Evolutionary conservation across 2,888 invertebrate species (phyloP), one percentile per base, ranked within the genome.

Genomic region (Margaritifera margaritifera): DNA sequence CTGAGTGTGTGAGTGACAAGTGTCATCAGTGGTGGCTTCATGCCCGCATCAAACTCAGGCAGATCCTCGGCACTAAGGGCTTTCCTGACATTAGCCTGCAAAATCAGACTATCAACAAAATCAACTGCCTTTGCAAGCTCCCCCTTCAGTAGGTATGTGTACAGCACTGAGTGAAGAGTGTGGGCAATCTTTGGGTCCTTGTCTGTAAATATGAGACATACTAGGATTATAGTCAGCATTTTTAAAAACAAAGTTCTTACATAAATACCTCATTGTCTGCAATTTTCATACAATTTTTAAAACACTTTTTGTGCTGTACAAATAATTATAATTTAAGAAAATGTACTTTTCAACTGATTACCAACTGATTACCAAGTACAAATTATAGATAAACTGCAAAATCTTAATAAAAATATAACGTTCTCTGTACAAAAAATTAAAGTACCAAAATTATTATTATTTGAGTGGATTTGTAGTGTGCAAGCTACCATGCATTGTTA

Each of bases 111-210:
- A 69, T 87, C 86, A 6, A 86, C 78, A 74, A 86, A 81, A 61
- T 84, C 83, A 20, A 86, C 74, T 3, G 84, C 83, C 51, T 80
- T 64, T 20, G 68, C 69, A 15, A 87, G 75, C n/a, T 86, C 82
- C 66, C 83, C 81, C 53, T 78, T 76, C 61, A 86, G 75, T 22
- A 89, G 77, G 69, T 84, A 80, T 0, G 87, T 85, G 77, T 87
- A 89, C 52, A 89, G 80, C 52, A 87, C 75, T 15, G 87, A 81
- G 65, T 88, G 88, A 18, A 88, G 80, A 66, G 84, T 75, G 62
- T 72, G 71, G 55, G 80, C 77, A 51, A 81, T 80, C 67, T 79
- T 80, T 19, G 80, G 80, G 52, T 72, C 78, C 18, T 64, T 56
- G 56, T 71, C 78, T 42, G 42, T 42, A 42, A 42, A 42, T n/a